Percentiles rank a stretch among this genome's conserved stretches.
Evolutionary conservation across 2,113 vertebrate genomes (phyloP).

Genomic region (Cichladusa arquata): DNA sequence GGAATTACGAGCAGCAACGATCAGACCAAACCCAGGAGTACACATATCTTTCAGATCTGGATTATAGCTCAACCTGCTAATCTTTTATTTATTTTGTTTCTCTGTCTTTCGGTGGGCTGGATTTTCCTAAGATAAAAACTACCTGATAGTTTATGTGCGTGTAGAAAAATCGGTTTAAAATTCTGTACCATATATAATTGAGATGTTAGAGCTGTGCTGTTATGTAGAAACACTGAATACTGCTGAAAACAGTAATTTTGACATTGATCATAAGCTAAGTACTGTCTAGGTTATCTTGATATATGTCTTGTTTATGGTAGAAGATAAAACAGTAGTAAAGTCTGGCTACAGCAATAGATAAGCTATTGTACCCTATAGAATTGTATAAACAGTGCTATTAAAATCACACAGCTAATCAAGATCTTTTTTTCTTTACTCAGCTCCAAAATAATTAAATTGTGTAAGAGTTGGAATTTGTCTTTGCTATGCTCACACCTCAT

Average conservation of each 20-base stretch:
- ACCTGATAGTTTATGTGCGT: not conserved
- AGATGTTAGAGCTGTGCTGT: not conserved
- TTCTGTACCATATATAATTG: not conserved
- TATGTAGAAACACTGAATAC: not conserved
- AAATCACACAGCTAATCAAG: not conserved
- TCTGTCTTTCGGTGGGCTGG: not conserved
- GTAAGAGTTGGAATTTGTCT: not conserved
- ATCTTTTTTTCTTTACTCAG: not conserved
- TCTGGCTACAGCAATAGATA: not conserved
- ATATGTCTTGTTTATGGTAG: not conserved
- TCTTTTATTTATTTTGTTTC: not conserved
- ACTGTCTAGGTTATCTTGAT: not conserved
- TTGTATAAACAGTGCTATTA: not conserved
- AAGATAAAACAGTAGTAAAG: not conserved
- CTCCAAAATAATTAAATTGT: not conserved
- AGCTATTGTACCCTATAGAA: not conserved
- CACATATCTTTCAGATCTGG: not conserved
- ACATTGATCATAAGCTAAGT: not conserved
- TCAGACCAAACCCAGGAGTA: not conserved
- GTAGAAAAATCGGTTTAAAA: not conserved
- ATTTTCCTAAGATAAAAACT: not conserved
- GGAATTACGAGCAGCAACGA: accelerated
- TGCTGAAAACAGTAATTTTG: not conserved
- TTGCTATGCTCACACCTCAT: not conserved
- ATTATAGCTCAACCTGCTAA: not conserved